Evolutionary conservation across 2,888 invertebrate genomes (phyloP), one percentile per base, ranked within the genome.

Genomic region (Mythimna loreyi): DNA sequence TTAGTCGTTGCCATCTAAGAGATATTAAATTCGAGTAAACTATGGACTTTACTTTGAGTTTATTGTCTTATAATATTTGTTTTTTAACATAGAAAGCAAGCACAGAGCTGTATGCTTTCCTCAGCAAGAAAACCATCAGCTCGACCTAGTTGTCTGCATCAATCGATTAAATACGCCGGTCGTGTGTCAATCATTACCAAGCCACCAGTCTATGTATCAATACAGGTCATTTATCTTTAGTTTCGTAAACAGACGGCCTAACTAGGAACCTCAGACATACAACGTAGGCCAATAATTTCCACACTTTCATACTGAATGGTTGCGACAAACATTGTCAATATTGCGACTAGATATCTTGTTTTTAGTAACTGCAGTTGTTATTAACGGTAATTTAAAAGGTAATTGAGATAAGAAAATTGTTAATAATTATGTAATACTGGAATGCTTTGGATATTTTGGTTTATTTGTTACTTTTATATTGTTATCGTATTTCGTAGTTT

Each of bases 301-400:
- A 75, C 77, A 81, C 67, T 72, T 77, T 66, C 61, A 53, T 70
- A 50, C 61, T 64, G 23, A 63, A 49, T 0, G 25, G 58, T 80
- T 80, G 72, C 83, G 69, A 74, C 80, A 82, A 80, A 74, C 74
- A 80, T 77, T 71, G 55, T 59, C 30, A 52, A 40, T 49, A 61
- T 75, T 78, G 80, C 80, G 63, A 33, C 80, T 53, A 69, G 30
- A 47, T 79, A 70, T 67, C 83, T 72, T 53, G 81, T 78, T 78
- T 61, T 74, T 68, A 63, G 67, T 60, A 43, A 16, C 36, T 25
- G 60, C 40, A 9, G 45, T 60, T 52, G 50, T 66, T 72, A 36
- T 43, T 21, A 77, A 76, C 23, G 25, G 40, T n/a, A 65, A 72
- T 66, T 49, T 49, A 33, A 11, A 13, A 45, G 59, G 78, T 78